Evolutionary conservation across 1,140 invertebrate species (phyloP).

Genomic region (Chironomus tepperi): DNA sequence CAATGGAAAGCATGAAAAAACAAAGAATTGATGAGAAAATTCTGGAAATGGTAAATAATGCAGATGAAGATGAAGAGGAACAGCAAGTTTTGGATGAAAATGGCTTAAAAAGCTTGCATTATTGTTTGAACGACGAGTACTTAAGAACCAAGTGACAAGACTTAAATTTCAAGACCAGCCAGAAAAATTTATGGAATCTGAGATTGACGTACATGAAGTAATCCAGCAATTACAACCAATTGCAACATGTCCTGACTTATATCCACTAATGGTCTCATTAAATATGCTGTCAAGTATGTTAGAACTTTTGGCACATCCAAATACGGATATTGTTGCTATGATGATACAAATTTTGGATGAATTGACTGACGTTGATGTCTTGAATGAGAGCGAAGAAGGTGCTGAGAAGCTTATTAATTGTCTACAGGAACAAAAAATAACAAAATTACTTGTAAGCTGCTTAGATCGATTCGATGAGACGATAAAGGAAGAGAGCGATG

Average conservation of each 20-base stretch:
- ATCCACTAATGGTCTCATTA: slow-evolving; percentile 83
- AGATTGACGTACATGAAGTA: slow-evolving; percentile 87
- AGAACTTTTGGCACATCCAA: slow-evolving; percentile 91
- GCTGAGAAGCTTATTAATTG: slow-evolving; percentile 68
- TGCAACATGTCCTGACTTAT: slow-evolving; percentile 91
- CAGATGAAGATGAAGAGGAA: slow-evolving; percentile 70
- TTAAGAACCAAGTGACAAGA: slow-evolving; percentile 95
- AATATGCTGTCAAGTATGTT: slow-evolving; percentile 83
- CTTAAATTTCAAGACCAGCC: slow-evolving; percentile 97
- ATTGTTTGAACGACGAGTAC: slow-evolving; percentile 86
- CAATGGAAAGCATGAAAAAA: slow-evolving; percentile 40
- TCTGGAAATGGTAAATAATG: slow-evolving; percentile 70
- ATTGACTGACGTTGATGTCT: slow-evolving; percentile 90
- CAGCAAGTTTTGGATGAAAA: slow-evolving; percentile 79
- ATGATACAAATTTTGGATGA: slow-evolving; percentile 81
- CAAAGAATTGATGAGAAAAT: slow-evolving; percentile 62
- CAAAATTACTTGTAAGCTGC: slow-evolving; percentile 78
- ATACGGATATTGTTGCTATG: slow-evolving; percentile 84
- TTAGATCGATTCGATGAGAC: slow-evolving; percentile 87
- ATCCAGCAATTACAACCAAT: slow-evolving; percentile 90
- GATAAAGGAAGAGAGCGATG: slow-evolving; percentile 91
- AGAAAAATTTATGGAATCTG: slow-evolving; percentile 99
- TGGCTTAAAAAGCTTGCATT: slow-evolving; percentile 81
- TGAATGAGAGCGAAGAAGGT: slow-evolving; percentile 82
- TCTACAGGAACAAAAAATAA: slow-evolving; percentile 79